Conservation (phyloP, 1,140 invertebrate species). For the Diachasma alloeum region DNA sequence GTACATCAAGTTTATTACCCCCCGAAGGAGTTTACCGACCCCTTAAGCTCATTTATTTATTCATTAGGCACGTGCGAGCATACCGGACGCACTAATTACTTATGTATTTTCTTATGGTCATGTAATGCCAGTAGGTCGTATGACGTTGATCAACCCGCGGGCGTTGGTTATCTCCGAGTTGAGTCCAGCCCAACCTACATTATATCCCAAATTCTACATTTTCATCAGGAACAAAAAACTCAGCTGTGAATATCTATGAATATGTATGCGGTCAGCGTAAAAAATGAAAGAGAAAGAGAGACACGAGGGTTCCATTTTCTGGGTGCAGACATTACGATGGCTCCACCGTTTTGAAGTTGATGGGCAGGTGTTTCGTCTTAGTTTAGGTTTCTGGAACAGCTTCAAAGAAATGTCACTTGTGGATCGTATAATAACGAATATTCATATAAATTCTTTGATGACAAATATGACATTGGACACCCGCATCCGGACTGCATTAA, state of each 20-base stretch:
- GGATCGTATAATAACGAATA: neutral
- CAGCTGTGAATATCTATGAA: neutral
- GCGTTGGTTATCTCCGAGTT: neutral
- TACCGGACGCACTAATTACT: conserved; percentile 30
- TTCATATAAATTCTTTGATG: neutral
- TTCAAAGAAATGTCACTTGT: neutral
- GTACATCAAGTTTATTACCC: conserved; percentile 17
- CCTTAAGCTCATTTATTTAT: conserved; percentile 24
- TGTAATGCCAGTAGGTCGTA: conserved; percentile 10
- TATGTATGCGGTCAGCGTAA: neutral
- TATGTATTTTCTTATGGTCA: conserved; percentile 5
- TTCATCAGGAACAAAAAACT: neutral
- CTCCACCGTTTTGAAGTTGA: neutral
- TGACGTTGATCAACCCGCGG: neutral
- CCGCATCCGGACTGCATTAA: neutral
- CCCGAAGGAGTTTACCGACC: conserved; percentile 26
- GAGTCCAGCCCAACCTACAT: neutral
- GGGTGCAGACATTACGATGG: neutral
- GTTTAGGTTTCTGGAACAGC: neutral
- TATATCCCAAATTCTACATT: too few species aligned
- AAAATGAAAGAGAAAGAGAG: neutral
- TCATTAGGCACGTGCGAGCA: conserved; percentile 26
- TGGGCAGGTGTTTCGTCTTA: conserved; percentile 29
- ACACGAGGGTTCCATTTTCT: neutral
- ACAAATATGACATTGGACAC: neutral